These are phyloP conservation scores for Sardinella longiceps DNA, from an alignment of 2,797 vertebrate genomes.

Conservation along the genomic window DNA sequence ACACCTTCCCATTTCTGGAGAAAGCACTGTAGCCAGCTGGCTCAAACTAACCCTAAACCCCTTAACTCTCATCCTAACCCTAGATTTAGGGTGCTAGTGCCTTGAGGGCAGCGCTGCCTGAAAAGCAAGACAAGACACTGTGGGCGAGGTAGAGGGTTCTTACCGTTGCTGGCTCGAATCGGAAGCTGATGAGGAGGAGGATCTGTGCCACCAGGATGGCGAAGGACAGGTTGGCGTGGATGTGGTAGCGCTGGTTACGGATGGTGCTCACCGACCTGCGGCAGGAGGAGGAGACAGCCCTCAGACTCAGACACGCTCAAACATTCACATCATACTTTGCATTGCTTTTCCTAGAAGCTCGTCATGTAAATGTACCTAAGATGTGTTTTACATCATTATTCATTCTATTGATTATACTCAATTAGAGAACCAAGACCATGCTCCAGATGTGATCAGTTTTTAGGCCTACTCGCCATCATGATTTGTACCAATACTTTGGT, in stretches of 20 bases:
- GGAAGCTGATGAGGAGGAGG: conserved; percentile 89
- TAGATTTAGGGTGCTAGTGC: no score
- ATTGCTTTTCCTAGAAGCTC: neutral
- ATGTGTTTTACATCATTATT: neutral
- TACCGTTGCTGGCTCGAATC: conserved; percentile 85
- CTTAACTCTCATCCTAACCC: no score
- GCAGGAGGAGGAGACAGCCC: conserved; percentile 29
- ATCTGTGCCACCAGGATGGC: conserved; percentile 92
- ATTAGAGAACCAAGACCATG: neutral
- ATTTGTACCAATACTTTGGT: no score
- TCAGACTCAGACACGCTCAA: neutral
- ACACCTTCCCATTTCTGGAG: no score
- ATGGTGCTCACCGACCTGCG: conserved; percentile 94
- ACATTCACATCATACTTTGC: neutral
- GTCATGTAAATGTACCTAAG: neutral
- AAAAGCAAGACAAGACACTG: no score
- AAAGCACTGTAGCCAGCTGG: no score
- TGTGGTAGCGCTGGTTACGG: conserved; percentile 94
- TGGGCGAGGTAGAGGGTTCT: conserved; percentile 45
- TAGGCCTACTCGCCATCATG: no score
- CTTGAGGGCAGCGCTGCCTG: no score
- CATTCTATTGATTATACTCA: neutral
- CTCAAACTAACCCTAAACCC: no score
- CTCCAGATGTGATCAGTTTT: neutral
- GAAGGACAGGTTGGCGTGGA: conserved; percentile 93